A percentile compares a stretch with the other conserved stretches of the same genome.
These are phyloP conservation scores for Drosophila putrida DNA, from an alignment of 2,888 invertebrate genomes.

Conservation along the genomic window DNA sequence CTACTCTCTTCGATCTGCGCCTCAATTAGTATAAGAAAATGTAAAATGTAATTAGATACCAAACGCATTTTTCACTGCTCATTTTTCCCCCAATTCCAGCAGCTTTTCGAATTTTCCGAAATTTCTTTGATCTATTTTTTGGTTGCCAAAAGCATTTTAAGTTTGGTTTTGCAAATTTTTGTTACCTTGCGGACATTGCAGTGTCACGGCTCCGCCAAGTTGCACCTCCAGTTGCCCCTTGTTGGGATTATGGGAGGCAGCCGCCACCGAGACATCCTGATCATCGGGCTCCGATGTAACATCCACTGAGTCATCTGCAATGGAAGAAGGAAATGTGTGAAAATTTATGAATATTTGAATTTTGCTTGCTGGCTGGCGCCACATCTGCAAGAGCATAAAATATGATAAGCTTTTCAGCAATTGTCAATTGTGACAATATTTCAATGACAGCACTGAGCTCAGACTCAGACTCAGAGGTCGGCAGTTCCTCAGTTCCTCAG, in stretches of 20 bases:
- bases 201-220: constrained; percentile 93
- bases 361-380: constrained; percentile 11
- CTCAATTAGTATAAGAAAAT: constrained; percentile 55
- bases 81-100: constrained; percentile 7
- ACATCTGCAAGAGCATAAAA: constrained; percentile 55
- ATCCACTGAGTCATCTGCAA: constrained; percentile 86
- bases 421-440: constrained; percentile 78
- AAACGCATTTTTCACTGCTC: constrained; percentile 33
- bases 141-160: not conserved
- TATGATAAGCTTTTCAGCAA: constrained; percentile 69
- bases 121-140: constrained; percentile 52
- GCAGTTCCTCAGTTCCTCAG: constrained; percentile 19
- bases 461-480: too few species aligned
- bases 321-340: not conserved
- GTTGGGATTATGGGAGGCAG: constrained; percentile 85
- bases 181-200: constrained; percentile 93
- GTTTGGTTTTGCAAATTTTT: not conserved
- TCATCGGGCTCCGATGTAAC: constrained; percentile 88
- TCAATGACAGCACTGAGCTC: constrained; percentile 56
- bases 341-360: constrained; percentile 12
- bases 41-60: constrained; percentile 66
- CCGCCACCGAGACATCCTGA: constrained; percentile 87
- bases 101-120: not conserved
- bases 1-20: constrained; percentile 37
- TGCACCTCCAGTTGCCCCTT: constrained; percentile 92